phyloP scores from a whole-genome alignment of 2,797 vertebrate species.

The Lerista edwardsae region DNA sequence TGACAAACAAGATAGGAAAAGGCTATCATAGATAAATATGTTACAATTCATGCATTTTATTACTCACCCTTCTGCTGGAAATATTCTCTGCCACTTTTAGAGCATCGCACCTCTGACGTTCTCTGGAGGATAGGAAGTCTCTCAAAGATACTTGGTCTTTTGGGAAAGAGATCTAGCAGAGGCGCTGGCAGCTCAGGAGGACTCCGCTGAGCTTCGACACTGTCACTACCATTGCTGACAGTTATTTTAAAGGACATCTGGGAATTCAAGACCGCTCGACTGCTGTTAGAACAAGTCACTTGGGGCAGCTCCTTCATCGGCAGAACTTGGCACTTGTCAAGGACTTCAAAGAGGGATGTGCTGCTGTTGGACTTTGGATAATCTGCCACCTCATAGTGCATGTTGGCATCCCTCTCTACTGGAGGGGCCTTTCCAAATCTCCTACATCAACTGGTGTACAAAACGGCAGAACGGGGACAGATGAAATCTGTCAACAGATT shows the following conservation, averaged over 20 bases:
- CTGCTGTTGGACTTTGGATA: constrained; percentile 52
- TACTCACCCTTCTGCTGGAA: constrained; percentile 73
- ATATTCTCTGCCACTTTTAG: constrained; percentile 60
- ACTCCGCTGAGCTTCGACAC: constrained; percentile 55
- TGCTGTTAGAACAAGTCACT: constrained; percentile 38
- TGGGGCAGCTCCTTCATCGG: constrained; percentile 49
- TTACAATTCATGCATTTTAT: constrained; percentile 19
- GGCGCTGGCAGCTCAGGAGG: constrained; percentile 64
- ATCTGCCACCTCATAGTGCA: constrained; percentile 77
- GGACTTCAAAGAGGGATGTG: constrained; percentile 50
- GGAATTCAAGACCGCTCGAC: constrained; percentile 45
- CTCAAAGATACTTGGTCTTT: constrained; percentile 68
- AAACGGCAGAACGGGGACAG: neutral
- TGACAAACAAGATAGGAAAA: neutral
- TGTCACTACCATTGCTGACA: constrained; percentile 57
- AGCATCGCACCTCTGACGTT: constrained; percentile 63
- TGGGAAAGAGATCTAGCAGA: constrained; percentile 65
- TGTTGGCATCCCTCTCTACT: constrained; percentile 50
- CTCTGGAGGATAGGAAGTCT: constrained; percentile 64
- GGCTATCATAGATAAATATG: neutral
- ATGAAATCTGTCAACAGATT: constrained; percentile 20
- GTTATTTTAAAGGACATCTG: constrained; percentile 77
- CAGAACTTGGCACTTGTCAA: constrained; percentile 51
- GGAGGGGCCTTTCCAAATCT: constrained; percentile 19
- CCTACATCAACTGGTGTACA: constrained; percentile 47